Percentiles rank a stretch among this genome's conserved stretches.
These are phyloP conservation scores for Elaeidobius kamerunicus DNA, from an alignment of 2,888 invertebrate species.

Conservation along the genomic window DNA sequence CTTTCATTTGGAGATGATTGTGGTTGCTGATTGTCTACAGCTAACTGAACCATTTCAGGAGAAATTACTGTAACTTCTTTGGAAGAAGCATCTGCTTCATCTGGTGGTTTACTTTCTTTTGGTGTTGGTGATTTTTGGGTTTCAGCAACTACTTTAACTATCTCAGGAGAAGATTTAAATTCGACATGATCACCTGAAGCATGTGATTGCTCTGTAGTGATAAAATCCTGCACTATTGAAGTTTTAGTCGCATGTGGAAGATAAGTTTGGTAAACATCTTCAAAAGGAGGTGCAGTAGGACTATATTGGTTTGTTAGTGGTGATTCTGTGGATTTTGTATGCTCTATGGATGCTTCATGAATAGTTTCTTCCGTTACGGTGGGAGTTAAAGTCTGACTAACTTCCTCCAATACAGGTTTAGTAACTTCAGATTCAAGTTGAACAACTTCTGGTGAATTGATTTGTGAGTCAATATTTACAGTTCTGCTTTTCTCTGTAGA, in stretches of 20 bases:
- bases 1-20: background rate
- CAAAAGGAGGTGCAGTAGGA: constrained; percentile 26
- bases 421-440: background rate
- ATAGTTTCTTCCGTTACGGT: background rate
- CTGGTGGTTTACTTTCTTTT: background rate
- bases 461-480: background rate
- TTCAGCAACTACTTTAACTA: background rate
- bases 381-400: too few relatives aligned
- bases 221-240: constrained; percentile 12
- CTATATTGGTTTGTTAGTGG: constrained; percentile 1
- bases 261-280: constrained; percentile 18
- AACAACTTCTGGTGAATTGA: background rate
- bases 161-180: constrained; percentile 9
- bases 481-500: background rate
- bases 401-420: too few relatives aligned
- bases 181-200: background rate
- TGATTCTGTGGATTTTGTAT: too few relatives aligned
- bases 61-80: background rate
- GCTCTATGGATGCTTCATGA: background rate
- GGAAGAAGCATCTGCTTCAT: background rate
- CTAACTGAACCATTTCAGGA: background rate
- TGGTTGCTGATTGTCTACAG: background rate
- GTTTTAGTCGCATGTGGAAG: constrained; percentile 11
- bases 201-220: constrained; percentile 10
- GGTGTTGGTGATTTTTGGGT: background rate